Conservation (phyloP, 1,140 invertebrate genomes). For the Euschistus heros region DNA sequence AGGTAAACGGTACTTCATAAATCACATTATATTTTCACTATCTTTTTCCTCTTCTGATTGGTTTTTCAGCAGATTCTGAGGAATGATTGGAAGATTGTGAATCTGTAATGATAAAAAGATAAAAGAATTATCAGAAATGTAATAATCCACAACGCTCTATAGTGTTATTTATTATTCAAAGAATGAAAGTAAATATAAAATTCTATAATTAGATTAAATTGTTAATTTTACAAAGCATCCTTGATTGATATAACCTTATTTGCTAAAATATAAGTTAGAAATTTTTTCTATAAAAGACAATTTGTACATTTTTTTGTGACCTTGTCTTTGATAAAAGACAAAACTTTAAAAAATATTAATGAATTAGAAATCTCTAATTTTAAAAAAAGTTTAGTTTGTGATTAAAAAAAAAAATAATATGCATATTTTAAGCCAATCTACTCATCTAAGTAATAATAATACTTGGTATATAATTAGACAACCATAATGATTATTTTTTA, state of each 20-base stretch:
- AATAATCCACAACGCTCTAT: not conserved
- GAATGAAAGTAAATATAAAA: not conserved
- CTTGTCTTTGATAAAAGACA: no score
- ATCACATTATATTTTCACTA: conserved; percentile 16
- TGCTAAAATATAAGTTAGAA: not conserved
- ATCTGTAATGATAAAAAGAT: conserved; percentile 20
- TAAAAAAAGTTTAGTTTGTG: no score
- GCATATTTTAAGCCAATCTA: no score
- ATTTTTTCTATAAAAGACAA: no score
- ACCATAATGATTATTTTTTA: no score
- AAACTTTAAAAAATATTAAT: no score
- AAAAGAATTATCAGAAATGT: not conserved
- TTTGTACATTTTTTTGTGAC: no score
- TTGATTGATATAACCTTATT: not conserved
- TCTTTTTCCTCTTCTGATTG: conserved; percentile 22
- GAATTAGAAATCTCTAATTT: no score
- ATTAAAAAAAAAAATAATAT: no score
- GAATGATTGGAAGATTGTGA: conserved; percentile 25
- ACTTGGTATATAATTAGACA: no score
- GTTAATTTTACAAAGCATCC: not conserved
- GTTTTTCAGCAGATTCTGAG: conserved; percentile 22
- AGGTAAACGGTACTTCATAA: no score
- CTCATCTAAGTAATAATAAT: no score
- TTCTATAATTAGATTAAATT: not conserved
- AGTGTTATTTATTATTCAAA: not conserved